These are phyloP conservation scores for Rhopilema esculentum DNA, from an alignment of 30 jellyfish, hydroid and myxozoan genomes.

Conservation along the genomic window DNA sequence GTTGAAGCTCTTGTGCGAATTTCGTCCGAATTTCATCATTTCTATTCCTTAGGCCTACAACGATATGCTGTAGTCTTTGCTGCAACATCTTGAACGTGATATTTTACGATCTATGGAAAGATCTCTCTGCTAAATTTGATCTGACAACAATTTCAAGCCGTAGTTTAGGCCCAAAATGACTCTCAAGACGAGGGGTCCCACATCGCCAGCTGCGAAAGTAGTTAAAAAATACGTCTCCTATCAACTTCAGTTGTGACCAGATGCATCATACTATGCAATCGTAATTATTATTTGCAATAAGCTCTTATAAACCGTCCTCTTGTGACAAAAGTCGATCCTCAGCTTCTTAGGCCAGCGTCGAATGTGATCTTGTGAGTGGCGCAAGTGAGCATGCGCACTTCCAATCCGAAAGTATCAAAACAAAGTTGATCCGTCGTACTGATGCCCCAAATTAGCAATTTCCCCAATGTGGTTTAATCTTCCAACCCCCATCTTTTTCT, in stretches of 20 bases:
- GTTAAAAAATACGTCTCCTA: too few species aligned
- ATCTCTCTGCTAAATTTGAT: not conserved
- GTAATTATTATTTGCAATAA: too few species aligned
- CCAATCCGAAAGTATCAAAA: not conserved
- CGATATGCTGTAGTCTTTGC: conserved; percentile 84
- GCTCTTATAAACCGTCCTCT: not conserved
- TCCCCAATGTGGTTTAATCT: too few species aligned
- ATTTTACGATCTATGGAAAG: too few species aligned
- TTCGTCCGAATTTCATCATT: conserved; percentile 80
- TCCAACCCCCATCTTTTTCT: too few species aligned
- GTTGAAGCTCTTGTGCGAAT: conserved; percentile 82
- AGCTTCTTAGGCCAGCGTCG: not conserved
- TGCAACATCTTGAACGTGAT: conserved; percentile 75
- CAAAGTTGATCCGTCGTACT: too few species aligned
- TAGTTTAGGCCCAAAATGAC: not conserved
- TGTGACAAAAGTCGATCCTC: not conserved
- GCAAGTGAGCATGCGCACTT: not conserved
- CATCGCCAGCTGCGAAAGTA: too few species aligned
- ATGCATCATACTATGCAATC: too few species aligned
- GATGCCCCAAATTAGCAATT: too few species aligned
- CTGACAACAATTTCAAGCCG: not conserved
- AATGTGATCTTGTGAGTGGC: not conserved
- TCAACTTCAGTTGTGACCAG: too few species aligned
- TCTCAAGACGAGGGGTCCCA: too few species aligned
- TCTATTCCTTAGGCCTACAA: conserved; percentile 81